These are phyloP conservation scores for Papilio xuthus DNA, from an alignment of 1,140 invertebrate species.

Conservation along the genomic window DNA sequence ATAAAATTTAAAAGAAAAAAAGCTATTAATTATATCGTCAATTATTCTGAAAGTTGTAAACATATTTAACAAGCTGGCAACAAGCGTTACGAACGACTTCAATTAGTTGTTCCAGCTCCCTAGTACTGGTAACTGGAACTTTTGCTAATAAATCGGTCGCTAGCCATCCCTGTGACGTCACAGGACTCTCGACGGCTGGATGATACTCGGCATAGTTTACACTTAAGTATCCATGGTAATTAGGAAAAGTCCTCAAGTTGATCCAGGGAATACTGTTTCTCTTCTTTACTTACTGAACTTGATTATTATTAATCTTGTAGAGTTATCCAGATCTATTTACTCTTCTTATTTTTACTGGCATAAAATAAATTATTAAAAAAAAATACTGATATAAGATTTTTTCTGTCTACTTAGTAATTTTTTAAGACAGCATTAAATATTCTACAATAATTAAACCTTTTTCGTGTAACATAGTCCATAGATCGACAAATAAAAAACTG, in stretches of 20 bases:
- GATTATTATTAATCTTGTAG: background rate
- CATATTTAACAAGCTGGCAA: conserved; percentile 35
- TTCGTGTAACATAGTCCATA: too few species aligned
- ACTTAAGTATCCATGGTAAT: conserved; percentile 32
- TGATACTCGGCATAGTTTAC: conserved; percentile 31
- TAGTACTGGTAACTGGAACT: conserved; percentile 27
- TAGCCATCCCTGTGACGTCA: conserved; percentile 12
- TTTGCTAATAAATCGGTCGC: conserved; percentile 36
- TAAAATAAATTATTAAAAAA: too few species aligned
- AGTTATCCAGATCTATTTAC: background rate
- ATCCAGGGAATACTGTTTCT: background rate
- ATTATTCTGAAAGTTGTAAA: background rate
- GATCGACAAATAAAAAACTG: too few species aligned
- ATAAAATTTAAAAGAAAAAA: too few species aligned
- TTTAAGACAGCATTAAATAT: too few species aligned
- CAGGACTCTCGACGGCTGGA: conserved; percentile 13
- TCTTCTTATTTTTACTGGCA: too few species aligned
- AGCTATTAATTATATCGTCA: background rate
- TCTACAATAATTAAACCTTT: too few species aligned
- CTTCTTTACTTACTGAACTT: background rate
- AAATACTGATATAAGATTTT: too few species aligned
- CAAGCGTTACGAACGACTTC: conserved; percentile 28
- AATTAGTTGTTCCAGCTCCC: conserved; percentile 21
- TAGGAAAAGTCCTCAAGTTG: conserved; percentile 20
- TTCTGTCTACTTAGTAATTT: too few species aligned